Conservation (phyloP, 2,797 vertebrate genomes). For the Parotocinclus haroldoi region DNA sequence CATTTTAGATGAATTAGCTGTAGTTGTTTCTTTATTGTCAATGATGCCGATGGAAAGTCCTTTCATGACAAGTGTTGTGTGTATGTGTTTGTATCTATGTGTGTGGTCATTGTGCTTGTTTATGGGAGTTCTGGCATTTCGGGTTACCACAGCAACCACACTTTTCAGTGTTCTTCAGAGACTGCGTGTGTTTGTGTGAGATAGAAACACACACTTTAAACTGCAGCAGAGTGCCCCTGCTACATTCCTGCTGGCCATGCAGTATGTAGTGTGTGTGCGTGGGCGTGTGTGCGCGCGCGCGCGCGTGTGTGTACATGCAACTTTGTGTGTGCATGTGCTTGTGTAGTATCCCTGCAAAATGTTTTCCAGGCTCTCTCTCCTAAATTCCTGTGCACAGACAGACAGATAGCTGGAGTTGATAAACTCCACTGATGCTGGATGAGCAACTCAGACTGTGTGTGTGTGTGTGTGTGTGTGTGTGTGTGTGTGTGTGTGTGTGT, state of each 20-base stretch:
- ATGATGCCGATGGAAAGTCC: no score
- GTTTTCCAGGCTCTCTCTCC: not conserved
- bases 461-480: slow-evolving; percentile 12
- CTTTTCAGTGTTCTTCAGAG: slow-evolving; percentile 23
- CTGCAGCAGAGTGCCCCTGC: not conserved
- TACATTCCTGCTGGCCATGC: slow-evolving; percentile 3
- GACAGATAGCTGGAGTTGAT: slow-evolving; percentile 4
- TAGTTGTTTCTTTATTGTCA: no score
- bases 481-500: slow-evolving; percentile 10
- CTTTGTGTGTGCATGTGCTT: not conserved
- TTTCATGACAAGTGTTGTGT: no score
- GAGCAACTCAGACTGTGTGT: slow-evolving; percentile 3
- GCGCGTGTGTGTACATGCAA: not conserved
- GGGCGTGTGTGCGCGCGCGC: not conserved
- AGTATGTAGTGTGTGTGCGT: not conserved
- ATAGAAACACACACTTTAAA: not conserved
- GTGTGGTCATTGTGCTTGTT: slow-evolving; percentile 24
- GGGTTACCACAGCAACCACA: slow-evolving; percentile 40
- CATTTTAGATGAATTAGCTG: no score
- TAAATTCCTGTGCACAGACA: slow-evolving; percentile 14
- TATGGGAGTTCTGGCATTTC: slow-evolving; percentile 35
- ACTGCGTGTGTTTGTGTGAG: not conserved
- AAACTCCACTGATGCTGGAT: slow-evolving; percentile 2
- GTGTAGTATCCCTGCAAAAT: not conserved
- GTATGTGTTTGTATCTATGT: slow-evolving; percentile 6